A percentile compares a stretch with the other conserved stretches of the same genome.
Evolutionary conservation across 2,113 vertebrate species (phyloP).

Genomic region (Antennarius striatus): DNA sequence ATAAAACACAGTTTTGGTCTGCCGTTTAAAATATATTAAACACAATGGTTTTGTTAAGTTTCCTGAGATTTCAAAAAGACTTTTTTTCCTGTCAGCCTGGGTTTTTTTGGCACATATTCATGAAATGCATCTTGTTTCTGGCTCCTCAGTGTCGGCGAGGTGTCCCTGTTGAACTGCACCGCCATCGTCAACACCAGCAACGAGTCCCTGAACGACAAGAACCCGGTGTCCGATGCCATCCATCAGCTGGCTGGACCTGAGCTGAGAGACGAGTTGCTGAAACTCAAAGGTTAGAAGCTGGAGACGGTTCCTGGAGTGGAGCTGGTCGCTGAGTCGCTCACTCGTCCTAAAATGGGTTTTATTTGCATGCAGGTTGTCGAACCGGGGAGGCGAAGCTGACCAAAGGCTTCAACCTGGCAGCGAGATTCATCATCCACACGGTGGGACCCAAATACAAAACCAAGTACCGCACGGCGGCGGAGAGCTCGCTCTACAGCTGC

Average conservation of each 20-base stretch:
- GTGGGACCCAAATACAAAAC: constrained; percentile 96
- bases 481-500: constrained; percentile 95
- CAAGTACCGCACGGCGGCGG: constrained; percentile 93
- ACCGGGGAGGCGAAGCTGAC: constrained; percentile 96
- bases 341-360: too few relatives aligned
- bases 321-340: neutral
- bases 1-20: too few relatives aligned
- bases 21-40: too few relatives aligned
- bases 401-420: constrained; percentile 93
- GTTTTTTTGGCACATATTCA: too few relatives aligned
- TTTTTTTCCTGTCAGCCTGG: too few relatives aligned
- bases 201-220: constrained; percentile 94
- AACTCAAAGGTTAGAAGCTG: constrained; percentile 86
- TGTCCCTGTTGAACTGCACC: constrained; percentile 91
- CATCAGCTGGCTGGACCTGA: constrained; percentile 90
- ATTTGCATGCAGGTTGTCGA: constrained; percentile 86
- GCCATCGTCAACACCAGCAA: constrained; percentile 96
- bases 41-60: too few relatives aligned
- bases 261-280: constrained; percentile 90
- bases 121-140: neutral
- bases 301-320: neutral
- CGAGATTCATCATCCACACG: constrained; percentile 95
- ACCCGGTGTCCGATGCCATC: constrained; percentile 90
- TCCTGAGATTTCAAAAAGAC: too few relatives aligned
- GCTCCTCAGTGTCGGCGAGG: constrained; percentile 85